Evolutionary conservation across 1,140 invertebrate species (phyloP), one percentile per base, ranked within the genome.

Genomic region (Oryzaephilus surinamensis): DNA sequence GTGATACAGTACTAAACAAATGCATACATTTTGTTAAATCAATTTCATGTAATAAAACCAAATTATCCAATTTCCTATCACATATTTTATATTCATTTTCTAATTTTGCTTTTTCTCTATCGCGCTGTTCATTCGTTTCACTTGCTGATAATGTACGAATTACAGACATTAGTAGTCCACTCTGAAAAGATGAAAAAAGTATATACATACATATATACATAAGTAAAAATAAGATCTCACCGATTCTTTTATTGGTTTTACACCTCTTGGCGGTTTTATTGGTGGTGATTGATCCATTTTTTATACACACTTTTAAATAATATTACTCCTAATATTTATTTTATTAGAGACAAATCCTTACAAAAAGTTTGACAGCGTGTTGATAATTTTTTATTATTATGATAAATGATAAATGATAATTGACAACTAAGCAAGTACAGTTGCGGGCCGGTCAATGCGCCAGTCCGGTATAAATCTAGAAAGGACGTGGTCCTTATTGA

Each of bases 21-120:
- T 55, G 55, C 58, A 63, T 60, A 10, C 93, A 88, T 65, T 85
- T 73, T 18, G 81, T 84, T 4, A 97, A 74, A 61, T 96, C 87
- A 54, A 83, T 72, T 58, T 94, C 84, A 64, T 97, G 84, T 16
- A 75, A 73, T 15, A 84, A 82, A 13, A 98, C 86, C 12, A 96
- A 68, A 60, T 89, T 82, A 57, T 94, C 89, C 3, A 97, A 69
- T 50, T 74, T 73, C 45, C 81, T 76, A 67, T 97, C 92, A 66
- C 90, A 93, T 55, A 81, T 76, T 59, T 87, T 87, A 57, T 86
- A 97, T 58, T 93, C 90, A 49, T 87, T 84, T 65, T 97, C 92
- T 19, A 97, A 70, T 62, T 90, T 89, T 0, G 81, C 80, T 55
- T 93, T 93, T 65, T 97, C 93, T 55, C 86, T 79, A 58, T 97